Conservation (phyloP, 2,797 vertebrate species). For the Sebastes iracundus region DNA sequence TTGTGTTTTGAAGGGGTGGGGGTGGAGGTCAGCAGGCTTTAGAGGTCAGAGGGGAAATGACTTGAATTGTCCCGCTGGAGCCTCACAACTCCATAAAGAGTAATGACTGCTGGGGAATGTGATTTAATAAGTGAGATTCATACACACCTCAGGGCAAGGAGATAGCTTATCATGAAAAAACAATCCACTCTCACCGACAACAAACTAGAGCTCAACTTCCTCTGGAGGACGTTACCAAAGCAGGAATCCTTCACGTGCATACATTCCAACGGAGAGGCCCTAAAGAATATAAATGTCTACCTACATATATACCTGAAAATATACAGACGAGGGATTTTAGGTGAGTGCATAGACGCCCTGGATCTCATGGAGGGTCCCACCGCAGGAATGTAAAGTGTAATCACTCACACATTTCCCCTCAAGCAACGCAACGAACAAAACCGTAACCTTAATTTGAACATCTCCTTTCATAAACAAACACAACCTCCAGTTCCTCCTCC, state of each 20-base stretch:
- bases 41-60: conserved; percentile 65
- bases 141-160: conserved; percentile 10
- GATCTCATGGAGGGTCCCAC: conserved; percentile 55
- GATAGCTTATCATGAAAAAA: conserved; percentile 49
- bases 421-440: conserved; percentile 41
- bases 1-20: conserved; percentile 61
- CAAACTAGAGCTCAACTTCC: conserved; percentile 45
- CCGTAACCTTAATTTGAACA: conserved; percentile 63
- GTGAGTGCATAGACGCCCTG: conserved; percentile 42
- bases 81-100: conserved; percentile 37
- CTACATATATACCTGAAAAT: conserved; percentile 30
- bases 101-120: conserved; percentile 39
- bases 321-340: conserved; percentile 33
- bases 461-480: conserved; percentile 67
- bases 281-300: background rate
- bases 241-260: background rate
- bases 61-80: conserved; percentile 44
- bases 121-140: conserved; percentile 40
- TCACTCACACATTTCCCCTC: conserved; percentile 63
- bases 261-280: background rate
- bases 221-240: background rate
- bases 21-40: conserved; percentile 54
- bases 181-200: conserved; percentile 42
- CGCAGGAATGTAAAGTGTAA: conserved; percentile 72
- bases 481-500: background rate